Conservation (phyloP, 2,888 invertebrate genomes). For the Pseudococcus jackbeardsleyi region DNA sequence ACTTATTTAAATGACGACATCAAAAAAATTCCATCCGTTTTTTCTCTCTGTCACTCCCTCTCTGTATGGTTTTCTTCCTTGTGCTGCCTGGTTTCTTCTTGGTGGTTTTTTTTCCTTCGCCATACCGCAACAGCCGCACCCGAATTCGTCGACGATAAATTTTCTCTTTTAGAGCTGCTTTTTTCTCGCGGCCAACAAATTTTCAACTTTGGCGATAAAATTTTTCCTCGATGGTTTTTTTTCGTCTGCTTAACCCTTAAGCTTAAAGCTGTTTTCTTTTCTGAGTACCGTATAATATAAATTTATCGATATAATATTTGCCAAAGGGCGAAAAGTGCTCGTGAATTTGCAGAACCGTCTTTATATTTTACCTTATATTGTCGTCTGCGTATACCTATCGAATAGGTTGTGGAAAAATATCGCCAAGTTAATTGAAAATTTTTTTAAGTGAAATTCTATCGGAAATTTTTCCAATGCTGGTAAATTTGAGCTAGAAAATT, state of each 20-base stretch:
- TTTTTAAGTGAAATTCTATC: no score
- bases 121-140: neutral
- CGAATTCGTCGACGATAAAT: conserved; percentile 31
- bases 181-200: conserved; percentile 31
- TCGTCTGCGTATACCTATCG: no score
- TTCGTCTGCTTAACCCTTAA: neutral
- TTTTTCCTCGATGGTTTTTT: neutral
- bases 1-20: conserved; percentile 54
- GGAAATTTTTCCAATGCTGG: no score
- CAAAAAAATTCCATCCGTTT: conserved; percentile 37
- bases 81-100: neutral
- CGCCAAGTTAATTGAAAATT: no score
- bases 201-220: conserved; percentile 33
- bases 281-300: neutral
- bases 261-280: neutral
- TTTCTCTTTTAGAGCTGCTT: neutral
- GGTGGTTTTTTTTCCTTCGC: neutral
- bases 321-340: no score
- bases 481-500: no score
- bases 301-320: neutral
- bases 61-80: neutral
- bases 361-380: no score
- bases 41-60: neutral
- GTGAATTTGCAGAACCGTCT: no score
- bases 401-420: no score